A percentile compares a stretch with the other conserved stretches of the same genome.
These are phyloP conservation scores for Percina caprodes DNA, from an alignment of 2,113 vertebrate species.

Conservation along the genomic window DNA sequence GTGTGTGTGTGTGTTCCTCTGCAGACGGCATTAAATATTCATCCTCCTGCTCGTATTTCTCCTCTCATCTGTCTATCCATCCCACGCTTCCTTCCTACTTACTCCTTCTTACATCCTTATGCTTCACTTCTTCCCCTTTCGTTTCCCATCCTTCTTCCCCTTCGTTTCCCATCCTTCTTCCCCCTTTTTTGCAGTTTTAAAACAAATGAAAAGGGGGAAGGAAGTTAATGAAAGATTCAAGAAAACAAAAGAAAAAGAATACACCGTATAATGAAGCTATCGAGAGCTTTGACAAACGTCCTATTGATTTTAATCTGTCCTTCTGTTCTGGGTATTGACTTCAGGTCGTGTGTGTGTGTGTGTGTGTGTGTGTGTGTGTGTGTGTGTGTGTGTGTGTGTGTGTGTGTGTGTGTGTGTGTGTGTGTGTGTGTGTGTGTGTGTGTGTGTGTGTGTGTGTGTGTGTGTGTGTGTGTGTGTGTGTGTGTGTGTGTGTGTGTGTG, in stretches of 20 bases:
- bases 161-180: not conserved
- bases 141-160: not conserved
- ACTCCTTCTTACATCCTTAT: not conserved
- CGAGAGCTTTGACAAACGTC: not conserved
- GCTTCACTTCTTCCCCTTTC: not conserved
- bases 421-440: not conserved
- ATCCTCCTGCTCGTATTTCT: constrained; percentile 75
- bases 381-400: too few relatives aligned
- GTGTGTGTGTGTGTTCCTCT: constrained; percentile 74
- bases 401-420: not conserved
- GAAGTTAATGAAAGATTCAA: not conserved
- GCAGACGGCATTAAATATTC: constrained; percentile 87
- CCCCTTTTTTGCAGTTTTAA: not conserved
- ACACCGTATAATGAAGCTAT: not conserved
- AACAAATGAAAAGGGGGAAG: not conserved
- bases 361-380: too few relatives aligned
- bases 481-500: constrained; percentile 21
- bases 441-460: not conserved
- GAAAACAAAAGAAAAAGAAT: too few relatives aligned
- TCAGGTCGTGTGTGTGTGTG: constrained; percentile 28
- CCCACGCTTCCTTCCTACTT: constrained; percentile 32
- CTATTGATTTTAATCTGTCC: constrained; percentile 67
- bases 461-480: constrained; percentile 8
- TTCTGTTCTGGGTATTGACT: constrained; percentile 60
- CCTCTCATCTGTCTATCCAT: constrained; percentile 57